Evolutionary conservation across 2,113 vertebrate species (phyloP).

Genomic region (Otocyon megalotis): DNA sequence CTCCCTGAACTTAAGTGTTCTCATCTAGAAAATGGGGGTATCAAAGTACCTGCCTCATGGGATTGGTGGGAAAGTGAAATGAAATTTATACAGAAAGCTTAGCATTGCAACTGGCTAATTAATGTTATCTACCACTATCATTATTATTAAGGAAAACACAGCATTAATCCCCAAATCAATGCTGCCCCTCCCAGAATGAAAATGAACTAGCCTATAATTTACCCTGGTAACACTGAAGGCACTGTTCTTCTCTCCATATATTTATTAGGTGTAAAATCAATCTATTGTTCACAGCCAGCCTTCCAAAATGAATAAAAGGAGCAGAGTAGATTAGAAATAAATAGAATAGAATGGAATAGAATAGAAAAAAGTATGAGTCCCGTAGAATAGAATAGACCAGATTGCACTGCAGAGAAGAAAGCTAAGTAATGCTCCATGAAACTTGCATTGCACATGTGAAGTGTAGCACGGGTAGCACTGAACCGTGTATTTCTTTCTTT

Average conservation of each 20-base stretch:
- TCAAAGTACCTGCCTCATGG: background rate
- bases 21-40: background rate
- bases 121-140: background rate
- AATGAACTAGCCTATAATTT: slow-evolving; percentile 6
- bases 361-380: background rate
- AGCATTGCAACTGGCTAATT: background rate
- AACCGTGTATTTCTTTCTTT: background rate
- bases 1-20: background rate
- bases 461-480: background rate
- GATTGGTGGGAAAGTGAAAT: background rate
- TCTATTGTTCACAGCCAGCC: background rate
- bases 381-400: background rate
- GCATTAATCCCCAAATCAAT: slow-evolving; percentile 1
- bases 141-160: background rate
- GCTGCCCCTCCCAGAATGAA: background rate
- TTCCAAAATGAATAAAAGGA: slow-evolving; percentile 19
- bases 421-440: background rate
- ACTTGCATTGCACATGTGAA: background rate
- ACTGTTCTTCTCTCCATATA: background rate
- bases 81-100: slow-evolving; percentile 13
- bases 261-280: slow-evolving; percentile 49
- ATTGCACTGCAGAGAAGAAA: background rate
- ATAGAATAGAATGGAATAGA: background rate
- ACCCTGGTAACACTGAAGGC: background rate
- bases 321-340: background rate